Base-by-base conservation (phyloP, 1,140 invertebrate species). In the Mactra quadrangularis region DNA sequence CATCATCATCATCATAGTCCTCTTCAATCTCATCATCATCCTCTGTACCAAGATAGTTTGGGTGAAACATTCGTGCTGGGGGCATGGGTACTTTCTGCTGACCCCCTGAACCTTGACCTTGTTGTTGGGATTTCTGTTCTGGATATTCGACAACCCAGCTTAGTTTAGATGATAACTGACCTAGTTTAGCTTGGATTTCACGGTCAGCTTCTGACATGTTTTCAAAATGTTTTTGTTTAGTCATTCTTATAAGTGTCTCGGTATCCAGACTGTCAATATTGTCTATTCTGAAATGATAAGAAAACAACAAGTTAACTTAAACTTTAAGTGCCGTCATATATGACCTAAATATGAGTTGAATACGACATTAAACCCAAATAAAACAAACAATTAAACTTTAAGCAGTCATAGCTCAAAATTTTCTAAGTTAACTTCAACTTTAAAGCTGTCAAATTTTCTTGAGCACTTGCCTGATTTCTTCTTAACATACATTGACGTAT, bases 91-190 rank as follows among this genome's bases (percentile, higher is more conserved):
- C 15, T 13, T 22, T 41, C 45, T n/a, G 9, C 15, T 4, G 2
- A 55, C 19, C 19, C 31, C 27, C 13, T n/a, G 41, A 41, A 1
- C 41, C 64, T 29, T 38, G 19, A 7, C 7, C 33, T 6, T 1
- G 19, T 15, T 47, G 41, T n/a, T 38, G 35, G 45, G 38, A 27
- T 29, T 19, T 11, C 41, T 50, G 38, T 50, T 59, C 71, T 25
- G 77, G 77, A 71, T 81, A 81, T 22, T 81, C 77, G 0, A 81
- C 77, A 45, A 81, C 62, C 77, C 77, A 81, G 11, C 50, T 68
- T 17, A 71, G 27, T 71, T 81, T 81, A n/a, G 77, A 81, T 45
- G 77, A 81, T 1, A 81, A 66, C 19, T 71, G 77, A 27, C 77
- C 77, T 27, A 81, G 66, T 60, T 81, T 81, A 33, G 47, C 77